A percentile compares a stretch with the other conserved stretches of the same genome.
These are phyloP conservation scores for Ostrea edulis DNA, from an alignment of 1,140 invertebrate species.

Conservation along the genomic window DNA sequence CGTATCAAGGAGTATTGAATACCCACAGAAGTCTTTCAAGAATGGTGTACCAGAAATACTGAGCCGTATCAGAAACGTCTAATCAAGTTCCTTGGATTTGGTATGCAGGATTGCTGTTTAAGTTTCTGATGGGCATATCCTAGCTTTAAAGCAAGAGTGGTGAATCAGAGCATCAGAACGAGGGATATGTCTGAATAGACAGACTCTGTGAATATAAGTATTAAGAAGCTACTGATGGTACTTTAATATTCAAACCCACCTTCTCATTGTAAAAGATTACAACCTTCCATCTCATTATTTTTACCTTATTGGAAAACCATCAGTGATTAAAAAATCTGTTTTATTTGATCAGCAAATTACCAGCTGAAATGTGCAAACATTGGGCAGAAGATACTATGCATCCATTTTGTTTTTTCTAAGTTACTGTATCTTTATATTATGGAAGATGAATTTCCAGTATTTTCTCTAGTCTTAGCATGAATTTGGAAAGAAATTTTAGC, in stretches of 20 bases:
- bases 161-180: neutral
- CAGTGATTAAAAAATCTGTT: neutral
- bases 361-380: neutral
- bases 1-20: constrained; percentile 28
- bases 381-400: constrained; percentile 22
- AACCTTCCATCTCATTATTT: constrained; percentile 21
- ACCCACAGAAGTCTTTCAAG: constrained; percentile 38
- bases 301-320: constrained; percentile 18
- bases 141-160: neutral
- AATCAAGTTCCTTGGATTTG: constrained; percentile 12
- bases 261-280: neutral
- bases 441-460: too few relatives aligned
- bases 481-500: too few relatives aligned
- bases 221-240: constrained; percentile 5
- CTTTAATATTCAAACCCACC: constrained; percentile 28
- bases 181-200: neutral
- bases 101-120: neutral
- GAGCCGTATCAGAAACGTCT: neutral
- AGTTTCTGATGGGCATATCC: neutral
- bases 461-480: too few relatives aligned
- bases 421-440: too few relatives aligned
- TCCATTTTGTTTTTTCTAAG: neutral
- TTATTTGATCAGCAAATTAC: neutral
- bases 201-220: neutral
- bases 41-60: constrained; percentile 26